These are phyloP conservation scores for Halictus rubicundus DNA, from an alignment of 1,140 invertebrate genomes.

Conservation along the genomic window DNA sequence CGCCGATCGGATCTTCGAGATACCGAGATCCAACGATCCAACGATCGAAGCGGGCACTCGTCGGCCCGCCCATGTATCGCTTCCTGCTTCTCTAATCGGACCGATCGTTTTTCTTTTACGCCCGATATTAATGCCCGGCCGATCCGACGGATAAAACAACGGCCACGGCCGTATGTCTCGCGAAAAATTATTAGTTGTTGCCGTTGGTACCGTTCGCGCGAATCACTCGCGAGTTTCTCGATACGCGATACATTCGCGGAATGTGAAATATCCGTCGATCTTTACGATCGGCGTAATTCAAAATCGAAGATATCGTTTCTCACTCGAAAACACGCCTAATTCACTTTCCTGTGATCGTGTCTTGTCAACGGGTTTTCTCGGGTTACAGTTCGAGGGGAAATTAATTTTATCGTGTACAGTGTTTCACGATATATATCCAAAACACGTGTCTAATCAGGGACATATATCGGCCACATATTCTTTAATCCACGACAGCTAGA, in stretches of 20 bases:
- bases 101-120: constrained; percentile 42
- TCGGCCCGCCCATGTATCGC: constrained; percentile 43
- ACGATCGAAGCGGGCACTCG: constrained; percentile 1
- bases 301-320: no score
- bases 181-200: neutral
- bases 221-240: neutral
- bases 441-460: no score
- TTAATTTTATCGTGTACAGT: no score
- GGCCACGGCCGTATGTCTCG: no score
- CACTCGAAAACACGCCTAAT: no score
- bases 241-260: neutral
- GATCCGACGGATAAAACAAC: neutral
- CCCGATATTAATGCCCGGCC: constrained; percentile 31
- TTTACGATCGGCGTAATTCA: no score
- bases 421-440: no score
- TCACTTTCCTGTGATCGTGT: no score
- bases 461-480: no score
- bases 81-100: constrained; percentile 64
- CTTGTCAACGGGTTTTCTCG: no score
- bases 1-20: constrained; percentile 56
- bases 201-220: neutral
- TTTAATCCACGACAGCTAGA: no score
- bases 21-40: constrained; percentile 41
- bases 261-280: neutral
- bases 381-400: no score